Conservation (phyloP, 1,140 invertebrate genomes). For the Pogonomyrmex barbatus region DNA sequence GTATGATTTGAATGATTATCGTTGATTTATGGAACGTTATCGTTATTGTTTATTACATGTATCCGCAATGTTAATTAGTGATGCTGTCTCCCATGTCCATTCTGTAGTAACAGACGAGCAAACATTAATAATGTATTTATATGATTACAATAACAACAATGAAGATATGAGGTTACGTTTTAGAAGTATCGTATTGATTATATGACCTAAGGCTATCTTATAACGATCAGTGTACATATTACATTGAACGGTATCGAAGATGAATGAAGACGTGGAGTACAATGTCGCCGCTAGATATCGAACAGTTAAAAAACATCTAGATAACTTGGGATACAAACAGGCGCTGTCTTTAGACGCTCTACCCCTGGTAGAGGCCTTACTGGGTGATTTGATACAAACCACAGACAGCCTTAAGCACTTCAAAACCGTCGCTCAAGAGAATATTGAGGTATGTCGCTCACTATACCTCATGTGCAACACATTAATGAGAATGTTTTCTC, state of each 20-base stretch:
- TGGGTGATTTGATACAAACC: conserved; percentile 92
- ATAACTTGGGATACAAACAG: conserved; percentile 91
- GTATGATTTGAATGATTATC: neutral
- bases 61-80: neutral
- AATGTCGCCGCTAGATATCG: conserved; percentile 84
- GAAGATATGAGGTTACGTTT: conserved; percentile 1
- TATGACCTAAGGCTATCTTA: neutral
- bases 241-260: conserved; percentile 25
- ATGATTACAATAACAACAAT: neutral
- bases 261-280: conserved; percentile 78
- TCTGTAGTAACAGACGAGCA: neutral
- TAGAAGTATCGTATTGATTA: no score
- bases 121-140: neutral
- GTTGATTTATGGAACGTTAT: neutral
- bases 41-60: neutral
- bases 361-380: conserved; percentile 91
- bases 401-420: conserved; percentile 92
- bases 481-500: neutral
- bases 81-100: neutral
- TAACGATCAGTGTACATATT: conserved; percentile 26
- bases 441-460: conserved; percentile 85
- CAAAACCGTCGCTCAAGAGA: conserved; percentile 90
- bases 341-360: conserved; percentile 90
- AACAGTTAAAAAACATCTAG: conserved; percentile 88
- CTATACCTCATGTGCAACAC: neutral